Evolutionary conservation across 2,888 invertebrate species (phyloP), one percentile per base, ranked within the genome.

Genomic region (Meliscaeva auricollis): DNA sequence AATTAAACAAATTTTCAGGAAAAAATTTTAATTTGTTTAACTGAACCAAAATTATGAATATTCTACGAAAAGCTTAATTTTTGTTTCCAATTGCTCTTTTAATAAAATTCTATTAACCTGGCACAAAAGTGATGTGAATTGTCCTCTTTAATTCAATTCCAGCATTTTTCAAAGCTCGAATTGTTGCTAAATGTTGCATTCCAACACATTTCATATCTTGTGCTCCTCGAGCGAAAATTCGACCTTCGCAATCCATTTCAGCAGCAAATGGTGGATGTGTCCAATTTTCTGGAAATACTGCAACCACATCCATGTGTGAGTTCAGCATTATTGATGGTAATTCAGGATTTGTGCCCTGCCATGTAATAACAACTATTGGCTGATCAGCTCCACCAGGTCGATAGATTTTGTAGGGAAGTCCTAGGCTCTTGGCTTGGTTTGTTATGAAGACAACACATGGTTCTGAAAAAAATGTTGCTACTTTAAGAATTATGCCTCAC

Each of bases 231-330:
- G 96, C 98, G 91, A 94, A 97, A 88, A 98, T 98, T 89, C 97
- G 95, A 0, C 98, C 98, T 77, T 96, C 93, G 1, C 94, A 94
- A 90, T 97, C 97, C 89, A 98, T 96, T 82, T 96, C 94, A 0
- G 96, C 98, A 87, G 94, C 94, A 91, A 98, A 98, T 2, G 98
- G 98, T 13, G 96, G 96, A 90, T 97, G 94, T 0, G 94, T 96
- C 98, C 98, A 99, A 89, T 93, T 94, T 92, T 97, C 97, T 88
- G 95, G 94, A 91, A 96, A 98, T 0, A 98, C 98, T 9, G 99
- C 98, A 0, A 99, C 98, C 0, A 99, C 98, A 91, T 99, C 99
- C 95, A 97, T 98, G 90, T 99, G 99, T 13, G 98, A 98, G 91
- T 98, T 98, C 15, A 99, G 93, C 52, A 96, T 92, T 1, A 93